Evolutionary conservation across 2,888 invertebrate species (phyloP), one percentile per base, ranked within the genome.

Genomic region (Stomorhina lunata): DNA sequence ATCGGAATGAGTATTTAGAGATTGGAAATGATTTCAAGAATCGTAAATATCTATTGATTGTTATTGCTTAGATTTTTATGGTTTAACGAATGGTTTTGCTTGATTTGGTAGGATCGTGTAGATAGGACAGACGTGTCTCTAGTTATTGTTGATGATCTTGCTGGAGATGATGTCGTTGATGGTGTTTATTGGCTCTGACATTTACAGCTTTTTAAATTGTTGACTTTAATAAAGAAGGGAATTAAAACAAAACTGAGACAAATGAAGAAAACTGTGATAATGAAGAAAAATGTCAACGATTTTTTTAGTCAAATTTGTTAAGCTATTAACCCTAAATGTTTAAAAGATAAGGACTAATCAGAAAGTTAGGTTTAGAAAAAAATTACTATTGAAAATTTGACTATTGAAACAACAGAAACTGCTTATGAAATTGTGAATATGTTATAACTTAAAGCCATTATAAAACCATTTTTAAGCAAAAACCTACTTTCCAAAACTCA

Each of bases 121-220:
- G 12, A 29, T 34, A 34, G 12, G 2, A n/a, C 45, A 17, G 45
- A 57, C 57, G 75, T 75, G 75, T 45, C 45, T 55, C 45, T 34
- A 45, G 20, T 5, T 27, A n/a, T 25, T 25, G 3, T 29, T 65
- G 27, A 48, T 66, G 48, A 12, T 68, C 50, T 32, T 32, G 6
- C 59, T 71, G 45, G 59, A 65, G 78, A 72, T 80, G 68, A 76
- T 72, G 80, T 77, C 68, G 83, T 59, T 68, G 72, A 77, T 80
- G 80, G 83, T 83, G 83, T 83, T 80, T 83, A 80, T 83, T 73
- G 77, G 50, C 80, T 71, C 80, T 83, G 83, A 83, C 83, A 83
- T 80, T 80, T 77, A 80, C 79, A 76, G 71, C 69, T 61, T 80
- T 80, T 80, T 83, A 80, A 83, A 80, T 83, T 80, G 76, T 79